phyloP scores from a whole-genome alignment of 2,113 vertebrate species.

The Oncorhynchus masou region DNA sequence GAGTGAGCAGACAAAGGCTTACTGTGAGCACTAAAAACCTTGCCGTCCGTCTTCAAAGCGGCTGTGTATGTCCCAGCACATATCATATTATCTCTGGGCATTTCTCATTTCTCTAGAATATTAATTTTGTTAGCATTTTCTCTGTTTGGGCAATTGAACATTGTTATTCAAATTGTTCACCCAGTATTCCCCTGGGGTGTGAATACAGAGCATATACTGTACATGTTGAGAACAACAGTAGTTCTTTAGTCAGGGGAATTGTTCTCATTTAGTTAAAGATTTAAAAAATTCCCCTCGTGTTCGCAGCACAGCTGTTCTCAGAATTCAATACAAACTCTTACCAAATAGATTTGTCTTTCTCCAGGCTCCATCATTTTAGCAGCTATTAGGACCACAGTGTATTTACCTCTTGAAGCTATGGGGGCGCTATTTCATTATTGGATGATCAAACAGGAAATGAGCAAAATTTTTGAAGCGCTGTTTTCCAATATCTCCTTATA shows the following conservation, averaged over 20 bases:
- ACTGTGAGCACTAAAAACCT: background rate
- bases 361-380: background rate
- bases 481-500: too few relatives aligned
- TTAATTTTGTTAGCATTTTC: background rate
- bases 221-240: background rate
- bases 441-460: too few relatives aligned
- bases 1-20: constrained; percentile 14
- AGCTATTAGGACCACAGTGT: background rate
- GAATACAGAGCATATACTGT: background rate
- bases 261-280: background rate
- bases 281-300: background rate
- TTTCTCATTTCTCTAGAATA: background rate
- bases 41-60: background rate
- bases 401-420: too few relatives aligned
- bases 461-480: too few relatives aligned
- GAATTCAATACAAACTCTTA: constrained; percentile 4
- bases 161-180: background rate
- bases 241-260: background rate
- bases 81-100: background rate
- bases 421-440: too few relatives aligned
- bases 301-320: background rate
- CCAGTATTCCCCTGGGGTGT: background rate
- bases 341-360: background rate
- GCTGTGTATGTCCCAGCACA: background rate
- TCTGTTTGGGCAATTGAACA: background rate